phyloP scores from a whole-genome alignment of 2,888 invertebrate species.

The Cynaeus angustus region DNA sequence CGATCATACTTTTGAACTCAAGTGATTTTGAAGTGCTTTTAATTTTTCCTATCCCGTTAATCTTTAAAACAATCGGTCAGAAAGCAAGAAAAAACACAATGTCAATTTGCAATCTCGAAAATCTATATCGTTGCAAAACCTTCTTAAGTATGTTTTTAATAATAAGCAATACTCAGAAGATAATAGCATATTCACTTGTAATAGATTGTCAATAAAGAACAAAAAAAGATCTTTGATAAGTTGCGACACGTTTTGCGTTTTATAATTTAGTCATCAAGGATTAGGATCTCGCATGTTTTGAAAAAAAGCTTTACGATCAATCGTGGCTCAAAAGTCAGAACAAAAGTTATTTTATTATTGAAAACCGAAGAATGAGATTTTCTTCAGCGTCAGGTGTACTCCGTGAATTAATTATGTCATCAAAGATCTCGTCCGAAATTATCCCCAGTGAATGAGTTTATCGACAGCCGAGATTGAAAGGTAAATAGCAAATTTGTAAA shows the following conservation, averaged over 20 bases:
- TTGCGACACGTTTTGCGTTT: slow-evolving; percentile 5
- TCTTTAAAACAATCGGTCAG: neutral
- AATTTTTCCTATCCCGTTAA: neutral
- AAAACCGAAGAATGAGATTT: neutral
- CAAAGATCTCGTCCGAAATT: slow-evolving; percentile 29
- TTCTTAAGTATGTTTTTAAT: slow-evolving; percentile 19
- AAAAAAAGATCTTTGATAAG: slow-evolving; percentile 8
- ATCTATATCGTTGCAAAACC: slow-evolving; percentile 23
- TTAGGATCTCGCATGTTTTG: slow-evolving; percentile 5
- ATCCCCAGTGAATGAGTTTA: slow-evolving; percentile 42
- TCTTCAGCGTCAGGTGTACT: slow-evolving; percentile 21
- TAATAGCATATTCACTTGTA: slow-evolving; percentile 12
- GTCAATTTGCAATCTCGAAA: slow-evolving; percentile 12
- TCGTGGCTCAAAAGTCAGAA: neutral
- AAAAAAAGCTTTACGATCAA: neutral
- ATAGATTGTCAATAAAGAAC: neutral
- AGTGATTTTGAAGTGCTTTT: neutral
- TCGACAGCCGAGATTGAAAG: slow-evolving; percentile 44
- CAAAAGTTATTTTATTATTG: neutral
- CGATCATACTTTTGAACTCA: neutral
- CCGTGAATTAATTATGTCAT: slow-evolving; percentile 29
- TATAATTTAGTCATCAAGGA: slow-evolving; percentile 6
- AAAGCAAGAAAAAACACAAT: neutral
- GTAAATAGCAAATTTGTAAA: slow-evolving; percentile 49
- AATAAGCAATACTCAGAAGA: slow-evolving; percentile 13